phyloP scores from a whole-genome alignment of 2,113 vertebrate species.

The Oreamnos americanus region DNA sequence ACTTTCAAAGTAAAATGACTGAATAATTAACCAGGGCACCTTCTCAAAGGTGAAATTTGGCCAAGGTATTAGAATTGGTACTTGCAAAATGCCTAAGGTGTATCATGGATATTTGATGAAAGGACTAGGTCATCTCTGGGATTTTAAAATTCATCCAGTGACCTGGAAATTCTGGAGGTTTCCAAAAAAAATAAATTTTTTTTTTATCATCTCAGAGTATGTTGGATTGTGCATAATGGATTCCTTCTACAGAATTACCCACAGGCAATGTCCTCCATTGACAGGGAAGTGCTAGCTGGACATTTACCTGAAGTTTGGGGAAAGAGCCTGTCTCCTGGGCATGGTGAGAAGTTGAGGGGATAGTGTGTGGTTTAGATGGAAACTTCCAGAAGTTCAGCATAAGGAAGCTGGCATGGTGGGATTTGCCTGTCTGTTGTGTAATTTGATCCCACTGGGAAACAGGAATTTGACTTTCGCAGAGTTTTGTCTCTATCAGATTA shows the following conservation, averaged over 20 bases:
- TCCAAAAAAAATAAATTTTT: not conserved
- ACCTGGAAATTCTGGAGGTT: conserved; percentile 36
- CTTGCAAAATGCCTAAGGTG: conserved; percentile 26
- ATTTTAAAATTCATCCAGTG: conserved; percentile 35
- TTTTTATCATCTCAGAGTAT: not conserved
- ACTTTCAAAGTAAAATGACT: conserved; percentile 5
- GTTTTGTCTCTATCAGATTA: not conserved
- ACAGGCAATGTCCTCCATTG: not conserved
- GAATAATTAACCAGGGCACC: not conserved
- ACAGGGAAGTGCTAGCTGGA: not conserved
- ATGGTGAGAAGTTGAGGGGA: not conserved
- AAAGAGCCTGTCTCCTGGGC: not conserved
- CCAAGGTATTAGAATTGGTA: not conserved
- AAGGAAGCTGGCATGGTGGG: not conserved
- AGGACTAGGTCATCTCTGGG: not conserved
- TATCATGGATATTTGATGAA: conserved; percentile 64
- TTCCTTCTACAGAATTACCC: not conserved
- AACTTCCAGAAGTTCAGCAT: not conserved
- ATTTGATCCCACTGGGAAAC: not conserved
- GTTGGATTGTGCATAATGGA: not conserved
- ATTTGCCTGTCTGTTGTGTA: not conserved
- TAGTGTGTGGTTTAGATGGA: not conserved
- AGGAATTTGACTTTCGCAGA: not conserved
- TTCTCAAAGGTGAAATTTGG: not conserved
- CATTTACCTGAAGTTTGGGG: not conserved